These are phyloP conservation scores for Anneissia japonica DNA, from an alignment of 35 echinoderm and acorn worm species.

Conservation along the genomic window DNA sequence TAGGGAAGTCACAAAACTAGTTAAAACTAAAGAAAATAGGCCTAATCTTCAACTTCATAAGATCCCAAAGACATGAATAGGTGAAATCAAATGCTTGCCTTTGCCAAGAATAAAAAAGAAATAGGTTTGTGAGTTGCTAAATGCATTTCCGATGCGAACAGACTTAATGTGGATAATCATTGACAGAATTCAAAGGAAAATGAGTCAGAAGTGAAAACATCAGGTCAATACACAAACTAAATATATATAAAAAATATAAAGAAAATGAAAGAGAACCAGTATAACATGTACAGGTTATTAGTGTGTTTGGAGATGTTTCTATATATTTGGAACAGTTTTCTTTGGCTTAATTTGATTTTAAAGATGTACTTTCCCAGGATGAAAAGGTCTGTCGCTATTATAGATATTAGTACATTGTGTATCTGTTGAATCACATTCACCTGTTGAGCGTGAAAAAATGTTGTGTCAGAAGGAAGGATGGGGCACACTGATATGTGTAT, in stretches of 20 bases:
- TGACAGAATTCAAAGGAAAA: background rate
- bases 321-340: no score
- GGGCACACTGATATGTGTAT: no score
- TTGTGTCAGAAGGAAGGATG: background rate
- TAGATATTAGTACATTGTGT: no score
- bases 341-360: no score
- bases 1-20: no score
- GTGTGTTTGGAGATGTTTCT: no score
- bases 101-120: background rate
- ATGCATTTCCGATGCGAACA: background rate
- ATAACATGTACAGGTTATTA: no score
- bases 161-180: background rate
- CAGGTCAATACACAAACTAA: background rate
- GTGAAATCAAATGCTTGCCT: background rate
- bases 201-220: background rate
- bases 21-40: background rate
- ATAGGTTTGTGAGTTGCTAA: background rate
- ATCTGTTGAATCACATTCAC: background rate
- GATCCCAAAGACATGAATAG: background rate
- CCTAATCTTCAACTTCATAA: background rate
- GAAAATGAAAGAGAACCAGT: background rate
- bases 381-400: no score
- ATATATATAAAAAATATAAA: background rate
- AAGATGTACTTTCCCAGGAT: no score
- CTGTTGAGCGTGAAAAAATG: background rate